Conservation (phyloP, 2,113 vertebrate genomes). For the Crocuta crocuta region DNA sequence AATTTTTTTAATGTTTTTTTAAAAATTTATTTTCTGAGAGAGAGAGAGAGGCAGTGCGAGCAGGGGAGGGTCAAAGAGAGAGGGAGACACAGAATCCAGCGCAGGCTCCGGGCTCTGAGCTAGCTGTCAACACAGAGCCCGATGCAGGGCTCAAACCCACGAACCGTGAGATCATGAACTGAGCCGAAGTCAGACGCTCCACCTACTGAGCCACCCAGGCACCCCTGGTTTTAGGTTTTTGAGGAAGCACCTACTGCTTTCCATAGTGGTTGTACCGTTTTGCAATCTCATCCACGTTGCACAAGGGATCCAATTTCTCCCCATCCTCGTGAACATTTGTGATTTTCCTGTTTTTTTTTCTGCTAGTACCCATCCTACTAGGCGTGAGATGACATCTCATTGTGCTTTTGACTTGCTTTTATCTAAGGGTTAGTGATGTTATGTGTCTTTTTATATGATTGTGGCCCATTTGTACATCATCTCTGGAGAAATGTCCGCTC, state of each 20-base stretch:
- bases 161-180: too few relatives aligned
- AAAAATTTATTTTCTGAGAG: too few relatives aligned
- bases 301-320: not conserved
- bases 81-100: too few relatives aligned
- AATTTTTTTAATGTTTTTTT: too few relatives aligned
- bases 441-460: not conserved
- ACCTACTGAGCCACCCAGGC: too few relatives aligned
- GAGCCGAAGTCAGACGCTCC: too few relatives aligned
- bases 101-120: too few relatives aligned
- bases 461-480: not conserved
- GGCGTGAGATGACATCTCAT: not conserved
- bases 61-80: too few relatives aligned
- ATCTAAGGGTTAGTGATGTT: not conserved
- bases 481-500: not conserved
- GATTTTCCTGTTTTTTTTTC: not conserved
- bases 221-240: not conserved
- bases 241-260: not conserved
- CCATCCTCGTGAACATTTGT: not conserved
- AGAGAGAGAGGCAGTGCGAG: too few relatives aligned
- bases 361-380: not conserved
- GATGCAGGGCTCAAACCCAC: too few relatives aligned
- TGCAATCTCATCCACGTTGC: not conserved
- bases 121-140: too few relatives aligned
- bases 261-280: not conserved
- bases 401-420: constrained; percentile 40